A percentile compares a stretch with the other conserved stretches of the same genome.
phyloP scores from a whole-genome alignment of 2,113 vertebrate species.

The Lichenostomus cassidix region DNA sequence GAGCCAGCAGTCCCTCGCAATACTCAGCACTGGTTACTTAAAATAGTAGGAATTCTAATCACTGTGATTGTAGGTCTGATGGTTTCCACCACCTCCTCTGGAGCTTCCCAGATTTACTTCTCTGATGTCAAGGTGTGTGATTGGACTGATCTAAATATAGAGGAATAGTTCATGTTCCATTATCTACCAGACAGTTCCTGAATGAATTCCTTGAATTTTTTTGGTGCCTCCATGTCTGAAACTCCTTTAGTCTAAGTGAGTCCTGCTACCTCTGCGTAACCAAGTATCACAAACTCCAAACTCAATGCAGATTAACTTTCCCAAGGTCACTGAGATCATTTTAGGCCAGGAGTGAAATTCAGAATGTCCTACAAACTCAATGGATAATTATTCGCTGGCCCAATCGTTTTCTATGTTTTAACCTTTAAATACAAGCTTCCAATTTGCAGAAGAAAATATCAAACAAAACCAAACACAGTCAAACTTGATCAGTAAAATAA shows the following conservation, averaged over 20 bases:
- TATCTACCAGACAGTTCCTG: background rate
- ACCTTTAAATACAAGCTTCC: background rate
- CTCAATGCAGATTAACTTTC: background rate
- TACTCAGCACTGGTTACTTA: background rate
- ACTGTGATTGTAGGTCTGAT: background rate
- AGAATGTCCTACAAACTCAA: background rate
- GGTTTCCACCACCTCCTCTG: background rate
- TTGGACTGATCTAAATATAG: background rate
- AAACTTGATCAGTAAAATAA: background rate
- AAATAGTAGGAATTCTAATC: background rate
- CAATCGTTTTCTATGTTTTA: background rate
- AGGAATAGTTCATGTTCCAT: background rate
- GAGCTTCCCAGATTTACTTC: background rate
- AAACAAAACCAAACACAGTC: background rate
- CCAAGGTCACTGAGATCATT: background rate
- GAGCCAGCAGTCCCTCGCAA: background rate
- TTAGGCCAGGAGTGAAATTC: background rate
- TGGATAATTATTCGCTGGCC: background rate
- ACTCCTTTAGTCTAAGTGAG: background rate
- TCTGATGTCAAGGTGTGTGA: background rate
- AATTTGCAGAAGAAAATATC: background rate
- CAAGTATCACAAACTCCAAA: background rate
- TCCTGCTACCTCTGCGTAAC: background rate
- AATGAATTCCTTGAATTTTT: fast-evolving
- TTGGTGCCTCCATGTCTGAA: background rate